A percentile compares a stretch with the other conserved stretches of the same genome.
Evolutionary conservation across 1,140 invertebrate genomes (phyloP).

Genomic region (Vollenhovia emeryi): DNA sequence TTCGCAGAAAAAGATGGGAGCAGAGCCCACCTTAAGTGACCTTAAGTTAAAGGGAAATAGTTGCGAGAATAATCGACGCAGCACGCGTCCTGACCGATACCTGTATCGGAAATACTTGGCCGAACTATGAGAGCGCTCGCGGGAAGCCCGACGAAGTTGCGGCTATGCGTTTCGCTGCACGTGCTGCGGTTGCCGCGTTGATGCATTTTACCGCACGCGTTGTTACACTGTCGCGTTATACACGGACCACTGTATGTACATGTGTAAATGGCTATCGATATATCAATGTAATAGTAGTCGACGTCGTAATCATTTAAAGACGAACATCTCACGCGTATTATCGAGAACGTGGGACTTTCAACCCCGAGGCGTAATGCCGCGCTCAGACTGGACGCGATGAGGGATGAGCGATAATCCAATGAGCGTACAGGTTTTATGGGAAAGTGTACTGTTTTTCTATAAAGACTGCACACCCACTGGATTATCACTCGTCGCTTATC

Average conservation of each 20-base stretch:
- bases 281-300: not conserved
- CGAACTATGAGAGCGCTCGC: conserved; percentile 35
- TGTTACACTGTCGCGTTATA: conserved; percentile 19
- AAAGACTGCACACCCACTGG: too few relatives aligned
- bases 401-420: too few relatives aligned
- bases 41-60: conserved; percentile 11
- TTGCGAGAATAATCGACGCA: conserved; percentile 17
- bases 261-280: conserved; percentile 35
- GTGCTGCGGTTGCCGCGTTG: conserved; percentile 16
- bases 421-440: too few relatives aligned
- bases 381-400: too few relatives aligned
- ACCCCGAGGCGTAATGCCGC: too few relatives aligned
- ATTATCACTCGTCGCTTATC: too few relatives aligned
- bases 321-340: not conserved
- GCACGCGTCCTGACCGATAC: not conserved
- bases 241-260: conserved; percentile 36
- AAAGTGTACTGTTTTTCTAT: too few relatives aligned
- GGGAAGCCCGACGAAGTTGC: conserved; percentile 21
- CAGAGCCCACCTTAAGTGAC: not conserved
- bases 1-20: not conserved
- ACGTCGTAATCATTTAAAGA: not conserved
- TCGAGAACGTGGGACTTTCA: not conserved
- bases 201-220: conserved; percentile 43
- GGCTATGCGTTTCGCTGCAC: conserved; percentile 30
- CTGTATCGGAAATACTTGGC: conserved; percentile 33